Evolutionary conservation across 2,888 invertebrate genomes (phyloP).

Genomic region (Leucophenga maculata): DNA sequence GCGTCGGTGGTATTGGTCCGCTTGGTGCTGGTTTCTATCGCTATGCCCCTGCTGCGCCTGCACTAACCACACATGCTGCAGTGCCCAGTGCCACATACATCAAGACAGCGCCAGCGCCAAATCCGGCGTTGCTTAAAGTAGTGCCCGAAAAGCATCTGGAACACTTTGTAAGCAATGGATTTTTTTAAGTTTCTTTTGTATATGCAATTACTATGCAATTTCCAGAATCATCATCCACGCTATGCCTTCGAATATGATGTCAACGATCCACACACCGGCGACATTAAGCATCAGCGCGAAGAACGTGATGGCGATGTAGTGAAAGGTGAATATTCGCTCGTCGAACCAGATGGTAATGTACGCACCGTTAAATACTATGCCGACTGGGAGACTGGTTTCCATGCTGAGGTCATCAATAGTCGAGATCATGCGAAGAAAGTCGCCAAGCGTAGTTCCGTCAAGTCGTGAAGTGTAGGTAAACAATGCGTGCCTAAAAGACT

Average conservation of each 20-base stretch:
- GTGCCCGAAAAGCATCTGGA: slow-evolving; percentile 77
- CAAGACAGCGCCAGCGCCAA: slow-evolving; percentile 68
- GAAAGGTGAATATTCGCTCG: slow-evolving; percentile 79
- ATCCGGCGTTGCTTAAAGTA: slow-evolving; percentile 73
- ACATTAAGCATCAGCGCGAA: slow-evolving; percentile 82
- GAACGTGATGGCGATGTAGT: slow-evolving; percentile 83
- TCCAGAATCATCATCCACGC: slow-evolving; percentile 78
- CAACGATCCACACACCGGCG: slow-evolving; percentile 82
- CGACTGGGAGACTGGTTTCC: slow-evolving; percentile 86
- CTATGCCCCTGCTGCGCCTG: slow-evolving; percentile 69
- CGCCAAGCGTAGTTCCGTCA: slow-evolving; percentile 63
- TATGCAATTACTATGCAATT: slow-evolving; percentile 1
- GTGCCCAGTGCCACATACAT: slow-evolving; percentile 69
- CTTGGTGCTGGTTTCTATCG: slow-evolving; percentile 64
- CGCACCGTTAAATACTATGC: slow-evolving; percentile 83
- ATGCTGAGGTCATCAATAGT: slow-evolving; percentile 81
- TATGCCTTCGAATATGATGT: slow-evolving; percentile 84
- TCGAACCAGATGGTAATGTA: slow-evolving; percentile 83
- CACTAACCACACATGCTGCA: slow-evolving; percentile 67
- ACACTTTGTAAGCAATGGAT: slow-evolving; percentile 75
- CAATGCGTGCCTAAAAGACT: not conserved
- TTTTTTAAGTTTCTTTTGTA: not conserved
- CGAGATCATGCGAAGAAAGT: slow-evolving; percentile 73
- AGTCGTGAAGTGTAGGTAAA: slow-evolving; percentile 51
- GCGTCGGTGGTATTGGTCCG: slow-evolving; percentile 60